A percentile compares a stretch with the other conserved stretches of the same genome.
These are phyloP conservation scores for Lasioglossum malachurum DNA, from an alignment of 2,888 invertebrate species.

Conservation along the genomic window DNA sequence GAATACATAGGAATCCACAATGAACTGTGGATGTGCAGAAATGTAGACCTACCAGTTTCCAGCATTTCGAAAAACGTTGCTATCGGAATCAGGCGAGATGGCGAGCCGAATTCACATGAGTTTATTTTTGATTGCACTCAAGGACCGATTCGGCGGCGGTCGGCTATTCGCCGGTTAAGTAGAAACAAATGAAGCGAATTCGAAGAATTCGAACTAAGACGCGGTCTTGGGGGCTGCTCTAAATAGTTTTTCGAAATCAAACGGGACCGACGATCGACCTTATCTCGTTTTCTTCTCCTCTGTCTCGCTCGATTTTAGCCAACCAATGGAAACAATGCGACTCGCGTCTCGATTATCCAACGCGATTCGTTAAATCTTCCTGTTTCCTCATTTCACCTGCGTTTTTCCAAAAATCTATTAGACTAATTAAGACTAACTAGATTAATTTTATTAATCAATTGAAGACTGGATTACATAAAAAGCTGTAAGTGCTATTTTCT, in stretches of 20 bases:
- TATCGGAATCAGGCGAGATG: conserved; percentile 31
- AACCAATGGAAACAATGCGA: conserved; percentile 7
- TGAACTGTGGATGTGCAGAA: neutral
- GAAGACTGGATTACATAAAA: too few species aligned
- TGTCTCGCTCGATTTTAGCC: conserved; percentile 29
- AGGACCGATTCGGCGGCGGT: conserved; percentile 49
- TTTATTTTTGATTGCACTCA: conserved; percentile 62
- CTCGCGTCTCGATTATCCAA: neutral
- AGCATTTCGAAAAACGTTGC: conserved; percentile 39
- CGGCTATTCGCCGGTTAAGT: conserved; percentile 55
- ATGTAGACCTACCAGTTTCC: conserved; percentile 8
- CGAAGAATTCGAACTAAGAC: conserved; percentile 55
- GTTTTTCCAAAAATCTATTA: neutral
- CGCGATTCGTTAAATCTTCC: neutral
- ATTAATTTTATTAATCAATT: too few species aligned
- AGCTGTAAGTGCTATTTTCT: too few species aligned
- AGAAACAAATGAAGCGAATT: conserved; percentile 66
- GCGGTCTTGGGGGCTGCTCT: conserved; percentile 46
- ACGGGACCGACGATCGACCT: conserved; percentile 27
- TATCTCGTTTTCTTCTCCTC: conserved; percentile 29
- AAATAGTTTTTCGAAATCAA: conserved; percentile 60
- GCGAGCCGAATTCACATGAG: conserved; percentile 50
- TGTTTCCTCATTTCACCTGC: neutral
- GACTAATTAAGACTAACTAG: too few species aligned
- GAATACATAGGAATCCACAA: neutral